These are phyloP conservation scores for Stenurella melanura DNA, from an alignment of 2,888 invertebrate species.

Conservation along the genomic window DNA sequence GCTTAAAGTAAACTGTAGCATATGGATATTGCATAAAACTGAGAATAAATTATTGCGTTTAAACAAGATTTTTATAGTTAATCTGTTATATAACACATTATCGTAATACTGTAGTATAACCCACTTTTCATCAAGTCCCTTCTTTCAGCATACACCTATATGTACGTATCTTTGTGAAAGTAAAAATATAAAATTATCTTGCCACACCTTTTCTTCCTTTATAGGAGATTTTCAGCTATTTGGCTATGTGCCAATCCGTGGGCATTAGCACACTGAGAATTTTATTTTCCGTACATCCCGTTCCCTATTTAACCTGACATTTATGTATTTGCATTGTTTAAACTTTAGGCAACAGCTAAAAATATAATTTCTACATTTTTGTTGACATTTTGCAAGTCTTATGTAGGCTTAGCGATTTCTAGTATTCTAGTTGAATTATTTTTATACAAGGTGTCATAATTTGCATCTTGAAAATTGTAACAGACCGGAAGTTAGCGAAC, in stretches of 20 bases:
- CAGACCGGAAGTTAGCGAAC: too few relatives aligned
- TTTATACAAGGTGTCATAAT: too few relatives aligned
- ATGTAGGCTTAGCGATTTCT: too few relatives aligned
- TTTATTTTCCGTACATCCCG: background rate
- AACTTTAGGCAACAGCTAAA: background rate
- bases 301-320: background rate
- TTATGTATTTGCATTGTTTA: background rate
- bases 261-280: background rate
- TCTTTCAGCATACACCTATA: background rate
- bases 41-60: slow-evolving; percentile 1
- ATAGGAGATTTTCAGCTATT: slow-evolving; percentile 2
- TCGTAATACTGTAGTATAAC: slow-evolving; percentile 17
- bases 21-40: slow-evolving; percentile 2
- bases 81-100: slow-evolving; percentile 9
- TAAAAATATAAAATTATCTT: background rate
- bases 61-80: background rate
- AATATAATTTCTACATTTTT: background rate
- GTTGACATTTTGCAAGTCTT: background rate
- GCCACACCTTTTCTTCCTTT: slow-evolving; percentile 24
- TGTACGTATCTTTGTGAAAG: background rate
- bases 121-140: slow-evolving; percentile 25
- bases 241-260: background rate
- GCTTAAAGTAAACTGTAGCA: background rate
- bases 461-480: too few relatives aligned
- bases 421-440: too few relatives aligned